Percentiles rank a stretch among this genome's conserved stretches.
phyloP scores from a whole-genome alignment of 2,113 vertebrate species.

The Cyprinodon tularosa region DNA sequence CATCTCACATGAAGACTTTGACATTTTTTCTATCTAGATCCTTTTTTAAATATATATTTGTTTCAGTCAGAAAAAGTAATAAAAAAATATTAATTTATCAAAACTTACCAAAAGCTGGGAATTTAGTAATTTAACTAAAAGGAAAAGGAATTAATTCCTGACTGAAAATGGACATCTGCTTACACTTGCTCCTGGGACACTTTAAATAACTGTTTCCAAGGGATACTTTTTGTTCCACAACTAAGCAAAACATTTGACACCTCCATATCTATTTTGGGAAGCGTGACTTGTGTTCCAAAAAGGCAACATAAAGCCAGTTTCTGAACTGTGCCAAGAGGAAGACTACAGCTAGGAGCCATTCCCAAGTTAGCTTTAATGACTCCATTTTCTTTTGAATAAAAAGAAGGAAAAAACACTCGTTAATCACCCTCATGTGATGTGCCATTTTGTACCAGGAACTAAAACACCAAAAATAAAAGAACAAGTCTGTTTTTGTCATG shows the following conservation, averaged over 20 bases:
- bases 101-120: neutral
- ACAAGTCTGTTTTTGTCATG: slow-evolving; percentile 29
- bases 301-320: slow-evolving; percentile 44
- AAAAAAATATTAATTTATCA: neutral
- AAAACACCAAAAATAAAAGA: slow-evolving; percentile 58
- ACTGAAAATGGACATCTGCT: slow-evolving; percentile 16
- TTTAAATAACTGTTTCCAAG: slow-evolving; percentile 17
- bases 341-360: slow-evolving; percentile 29
- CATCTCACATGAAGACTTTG: neutral
- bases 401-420: slow-evolving; percentile 10
- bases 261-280: slow-evolving; percentile 35
- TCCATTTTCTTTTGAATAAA: slow-evolving; percentile 25
- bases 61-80: neutral
- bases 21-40: neutral
- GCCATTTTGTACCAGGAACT: slow-evolving; percentile 51
- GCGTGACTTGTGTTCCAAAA: slow-evolving; percentile 55
- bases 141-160: slow-evolving; percentile 11
- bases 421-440: slow-evolving; percentile 35
- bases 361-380: slow-evolving; percentile 39
- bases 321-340: slow-evolving; percentile 40
- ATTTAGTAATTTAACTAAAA: neutral
- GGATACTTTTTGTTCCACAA: slow-evolving; percentile 34
- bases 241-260: slow-evolving; percentile 50
- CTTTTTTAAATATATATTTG: neutral
- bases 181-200: slow-evolving; percentile 7